phyloP scores from a whole-genome alignment of 2,797 vertebrate species.

The Crenuchus spilurus region DNA sequence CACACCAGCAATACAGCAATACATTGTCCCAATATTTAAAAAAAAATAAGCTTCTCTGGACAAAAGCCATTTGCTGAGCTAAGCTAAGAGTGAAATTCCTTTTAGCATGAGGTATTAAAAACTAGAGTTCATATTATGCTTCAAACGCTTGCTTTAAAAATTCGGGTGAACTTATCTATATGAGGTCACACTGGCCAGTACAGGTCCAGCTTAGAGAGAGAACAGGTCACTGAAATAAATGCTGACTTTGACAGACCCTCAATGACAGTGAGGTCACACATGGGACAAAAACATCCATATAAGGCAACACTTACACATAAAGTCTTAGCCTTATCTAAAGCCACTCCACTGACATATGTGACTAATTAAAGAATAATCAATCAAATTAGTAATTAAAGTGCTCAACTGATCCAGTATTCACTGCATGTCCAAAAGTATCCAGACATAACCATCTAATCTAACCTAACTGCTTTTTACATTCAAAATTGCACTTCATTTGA shows the following conservation, averaged over 20 bases:
- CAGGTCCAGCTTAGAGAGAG: neutral
- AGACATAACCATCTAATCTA: too few relatives aligned
- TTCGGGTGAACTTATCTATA: neutral
- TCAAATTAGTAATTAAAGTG: too few relatives aligned
- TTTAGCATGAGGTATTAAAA: neutral
- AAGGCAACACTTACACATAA: neutral
- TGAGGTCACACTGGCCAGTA: constrained; percentile 9
- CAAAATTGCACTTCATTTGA: too few relatives aligned
- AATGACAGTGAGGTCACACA: neutral
- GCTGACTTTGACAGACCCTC: constrained; percentile 33
- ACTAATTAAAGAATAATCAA: too few relatives aligned
- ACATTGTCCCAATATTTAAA: neutral
- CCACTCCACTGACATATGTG: too few relatives aligned
- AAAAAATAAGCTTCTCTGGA: neutral
- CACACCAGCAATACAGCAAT: neutral
- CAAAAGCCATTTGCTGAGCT: neutral
- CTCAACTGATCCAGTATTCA: too few relatives aligned
- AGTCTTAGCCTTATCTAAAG: too few relatives aligned
- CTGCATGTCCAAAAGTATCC: too few relatives aligned
- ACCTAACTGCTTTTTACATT: too few relatives aligned
- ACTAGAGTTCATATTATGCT: neutral
- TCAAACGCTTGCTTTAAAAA: constrained; percentile 8
- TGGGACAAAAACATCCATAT: neutral
- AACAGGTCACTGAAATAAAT: neutral
- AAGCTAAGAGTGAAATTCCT: neutral